Evolutionary conservation across 2,888 invertebrate genomes (phyloP), one percentile per base, ranked within the genome.

Genomic region (Stenichneumon culpator): DNA sequence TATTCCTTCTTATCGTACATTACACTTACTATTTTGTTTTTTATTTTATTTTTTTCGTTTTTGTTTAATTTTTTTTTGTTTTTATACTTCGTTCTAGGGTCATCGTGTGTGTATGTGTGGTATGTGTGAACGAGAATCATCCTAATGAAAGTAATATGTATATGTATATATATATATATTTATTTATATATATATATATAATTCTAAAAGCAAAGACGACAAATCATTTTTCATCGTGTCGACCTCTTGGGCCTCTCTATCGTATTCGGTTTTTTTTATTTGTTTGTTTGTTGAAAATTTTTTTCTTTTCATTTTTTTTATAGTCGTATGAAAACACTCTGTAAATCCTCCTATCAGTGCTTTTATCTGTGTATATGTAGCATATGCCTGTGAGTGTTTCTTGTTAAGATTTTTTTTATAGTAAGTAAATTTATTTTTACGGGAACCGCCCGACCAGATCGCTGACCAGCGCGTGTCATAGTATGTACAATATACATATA

Each of bases 1-100:
- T 86, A 82, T 84, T 86, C 73, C 82, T 78, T 81, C 84, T 87
- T 83, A 86, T 86, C 84, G 86, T 87, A 87, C 87, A 88, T 88
- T 85, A 88, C 87, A 87, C 54, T 87, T 87, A 87, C 86, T 87
- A 85, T 83, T 84, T 82, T 86, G 79, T 79, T 79, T 70, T 70
- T 73, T 44, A 65, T 19, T 60, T n/a, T 77, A 25, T 54, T 36
- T 39, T 63, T 63, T 47, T 39, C 39, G 79, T 75, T 79, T 72
- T 69, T 65, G 32, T 70, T 73, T 32, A 65, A 39, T 11, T 25
- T 60, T 77, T 19, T 54, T 36, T 39, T 63, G 47, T 25, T 28
- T 75, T 67, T 82, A 82, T 79, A 79, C 79, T 85, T 79, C n/a
- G 63, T 70, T 82, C 84, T 79, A 84, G 39, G 72, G 44, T 82